Evolutionary conservation across 2,113 vertebrate genomes (phyloP).

Genomic region (Campylorhamphus procurvoides): DNA sequence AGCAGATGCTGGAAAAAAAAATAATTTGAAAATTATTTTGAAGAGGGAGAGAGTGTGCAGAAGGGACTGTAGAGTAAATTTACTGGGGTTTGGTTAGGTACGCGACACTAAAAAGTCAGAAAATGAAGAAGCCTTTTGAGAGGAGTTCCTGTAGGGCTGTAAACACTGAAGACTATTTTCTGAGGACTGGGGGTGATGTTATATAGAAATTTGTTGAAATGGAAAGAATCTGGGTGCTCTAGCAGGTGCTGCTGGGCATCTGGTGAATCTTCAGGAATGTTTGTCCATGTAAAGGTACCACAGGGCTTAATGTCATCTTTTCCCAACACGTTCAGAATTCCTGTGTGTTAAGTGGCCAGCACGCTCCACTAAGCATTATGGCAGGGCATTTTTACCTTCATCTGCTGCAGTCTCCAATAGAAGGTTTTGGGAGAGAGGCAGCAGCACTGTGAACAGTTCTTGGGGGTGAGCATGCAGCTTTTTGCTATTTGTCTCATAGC

Average conservation of each 20-base stretch:
- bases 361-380: neutral
- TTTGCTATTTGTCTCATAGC: neutral
- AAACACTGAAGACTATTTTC: neutral
- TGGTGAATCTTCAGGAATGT: neutral
- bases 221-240: neutral
- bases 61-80: neutral
- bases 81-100: neutral
- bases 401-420: accelerated
- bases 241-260: neutral
- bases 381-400: neutral
- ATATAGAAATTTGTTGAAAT: neutral
- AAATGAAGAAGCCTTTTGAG: neutral
- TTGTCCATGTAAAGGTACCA: neutral
- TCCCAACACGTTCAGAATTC: accelerated
- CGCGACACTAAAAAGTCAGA: neutral
- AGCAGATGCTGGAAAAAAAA: neutral
- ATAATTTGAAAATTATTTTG: neutral
- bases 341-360: neutral
- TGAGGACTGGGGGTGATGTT: neutral
- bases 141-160: neutral
- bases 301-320: accelerated
- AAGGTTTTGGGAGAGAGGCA: neutral
- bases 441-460: neutral
- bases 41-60: neutral
- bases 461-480: neutral